Evolutionary conservation across 2,797 vertebrate species (phyloP).

Genomic region (Sebastes steindachneri): DNA sequence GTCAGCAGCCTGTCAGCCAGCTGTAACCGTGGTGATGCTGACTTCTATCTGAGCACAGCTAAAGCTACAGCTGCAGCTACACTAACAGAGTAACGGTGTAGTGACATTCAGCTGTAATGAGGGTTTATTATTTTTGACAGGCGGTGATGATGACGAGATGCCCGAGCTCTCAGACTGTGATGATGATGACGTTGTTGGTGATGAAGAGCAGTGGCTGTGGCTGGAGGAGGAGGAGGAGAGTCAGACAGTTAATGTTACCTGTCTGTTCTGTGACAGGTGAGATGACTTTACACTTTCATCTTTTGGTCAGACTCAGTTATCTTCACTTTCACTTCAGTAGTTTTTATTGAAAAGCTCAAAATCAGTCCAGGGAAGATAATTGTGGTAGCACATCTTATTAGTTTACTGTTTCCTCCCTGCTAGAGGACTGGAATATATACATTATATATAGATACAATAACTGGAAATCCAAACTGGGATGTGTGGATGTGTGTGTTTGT

Average conservation of each 20-base stretch:
- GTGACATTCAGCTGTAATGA: background rate
- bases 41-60: rapidly evolving
- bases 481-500: too few relatives aligned
- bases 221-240: constrained; percentile 73
- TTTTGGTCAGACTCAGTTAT: background rate
- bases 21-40: background rate
- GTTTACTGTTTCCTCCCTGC: background rate
- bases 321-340: background rate
- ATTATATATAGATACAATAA: background rate
- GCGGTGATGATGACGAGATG: constrained; percentile 56
- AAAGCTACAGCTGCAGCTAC: too few relatives aligned
- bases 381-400: background rate
- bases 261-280: constrained; percentile 93
- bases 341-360: background rate
- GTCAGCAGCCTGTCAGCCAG: background rate
- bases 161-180: constrained; percentile 84
- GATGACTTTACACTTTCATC: background rate
- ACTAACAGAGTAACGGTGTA: rapidly evolving
- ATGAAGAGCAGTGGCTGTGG: constrained; percentile 83
- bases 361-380: background rate
- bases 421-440: background rate
- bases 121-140: background rate
- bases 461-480: background rate
- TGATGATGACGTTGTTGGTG: constrained; percentile 76
- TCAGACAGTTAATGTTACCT: constrained; percentile 75